Base-by-base conservation (phyloP, 2,888 invertebrate species). In the Megastigmus dorsalis region DNA sequence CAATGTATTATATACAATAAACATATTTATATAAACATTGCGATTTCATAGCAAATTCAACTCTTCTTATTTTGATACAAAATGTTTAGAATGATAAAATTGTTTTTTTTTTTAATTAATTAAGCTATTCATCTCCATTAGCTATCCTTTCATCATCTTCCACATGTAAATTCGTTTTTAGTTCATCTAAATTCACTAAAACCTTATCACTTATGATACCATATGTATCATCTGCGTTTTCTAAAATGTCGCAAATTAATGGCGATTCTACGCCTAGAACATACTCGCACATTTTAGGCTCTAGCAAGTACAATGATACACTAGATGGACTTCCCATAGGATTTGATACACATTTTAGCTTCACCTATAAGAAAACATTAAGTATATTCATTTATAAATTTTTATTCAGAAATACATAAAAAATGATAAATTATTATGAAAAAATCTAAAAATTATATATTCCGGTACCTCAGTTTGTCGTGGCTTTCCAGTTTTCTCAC, bases 251-350 rank as follows among this genome's bases (percentile, higher is more conserved):
- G 89, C 98, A 98, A 80, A 98, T 93, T 7, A 97, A 88, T 0
- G 95, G 94, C 0, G 98, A 97, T 85, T 98, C 98, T 0, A 99
- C 96, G n/a, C 95, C 96, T 63, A 99, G 89, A 67, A 97, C 93
- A 86, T 99, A 99, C 88, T 97, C 95, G 85, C 99, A 99, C 0
- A 95, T 94, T 83, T 93, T 93, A 0, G 98, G 98, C 85, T 99
- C 99, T 3, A 97, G 88, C 20, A 99, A 89, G 86, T 95, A 97
- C 73, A 98, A 90, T 0, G 96, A 94, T 0, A 98, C 95, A 76
- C 95, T 93, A 15, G 95, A 94, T 0, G 94, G 92, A 84, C 93
- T 95, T 0, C 92, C 91, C 0, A 92, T 90, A 7, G 82, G 80
- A 81, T 92, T 92, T 77, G 92, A 92, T 10, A 93, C 86, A 82